phyloP scores from a whole-genome alignment of 2,113 vertebrate genomes.

The Cebidichthys violaceus region DNA sequence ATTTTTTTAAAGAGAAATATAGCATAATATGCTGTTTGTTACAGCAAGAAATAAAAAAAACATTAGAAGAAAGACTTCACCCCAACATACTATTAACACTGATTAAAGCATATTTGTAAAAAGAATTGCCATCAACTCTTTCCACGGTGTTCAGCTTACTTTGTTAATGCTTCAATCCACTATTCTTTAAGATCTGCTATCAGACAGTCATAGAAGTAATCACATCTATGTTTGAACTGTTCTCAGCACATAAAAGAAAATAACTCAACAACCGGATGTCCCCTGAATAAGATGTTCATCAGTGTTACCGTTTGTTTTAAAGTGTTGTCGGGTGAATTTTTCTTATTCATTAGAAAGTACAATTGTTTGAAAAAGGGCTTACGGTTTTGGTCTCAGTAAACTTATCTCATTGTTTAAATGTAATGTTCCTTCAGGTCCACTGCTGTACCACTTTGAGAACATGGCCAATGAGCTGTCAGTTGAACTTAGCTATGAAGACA shows the following conservation, averaged over 20 bases:
- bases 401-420: background rate
- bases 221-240: background rate
- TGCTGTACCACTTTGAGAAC: slow-evolving; percentile 98
- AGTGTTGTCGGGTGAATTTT: background rate
- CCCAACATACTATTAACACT: too few relatives aligned
- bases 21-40: too few relatives aligned
- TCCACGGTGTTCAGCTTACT: background rate
- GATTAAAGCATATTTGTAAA: too few relatives aligned
- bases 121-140: too few relatives aligned
- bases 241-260: background rate
- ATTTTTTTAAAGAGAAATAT: too few relatives aligned
- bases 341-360: background rate
- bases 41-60: too few relatives aligned
- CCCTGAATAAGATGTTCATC: background rate
- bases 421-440: slow-evolving; percentile 86
- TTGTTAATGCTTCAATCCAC: background rate
- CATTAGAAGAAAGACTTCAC: too few relatives aligned
- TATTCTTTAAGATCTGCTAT: background rate
- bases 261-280: background rate
- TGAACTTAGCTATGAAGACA: slow-evolving; percentile 97
- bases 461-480: slow-evolving; percentile 98
- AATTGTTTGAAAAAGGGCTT: background rate
- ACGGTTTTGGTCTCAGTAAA: background rate
- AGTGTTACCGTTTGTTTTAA: background rate
- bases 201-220: background rate